Evolutionary conservation across 2,113 vertebrate genomes (phyloP).

Genomic region (Fulica atra): DNA sequence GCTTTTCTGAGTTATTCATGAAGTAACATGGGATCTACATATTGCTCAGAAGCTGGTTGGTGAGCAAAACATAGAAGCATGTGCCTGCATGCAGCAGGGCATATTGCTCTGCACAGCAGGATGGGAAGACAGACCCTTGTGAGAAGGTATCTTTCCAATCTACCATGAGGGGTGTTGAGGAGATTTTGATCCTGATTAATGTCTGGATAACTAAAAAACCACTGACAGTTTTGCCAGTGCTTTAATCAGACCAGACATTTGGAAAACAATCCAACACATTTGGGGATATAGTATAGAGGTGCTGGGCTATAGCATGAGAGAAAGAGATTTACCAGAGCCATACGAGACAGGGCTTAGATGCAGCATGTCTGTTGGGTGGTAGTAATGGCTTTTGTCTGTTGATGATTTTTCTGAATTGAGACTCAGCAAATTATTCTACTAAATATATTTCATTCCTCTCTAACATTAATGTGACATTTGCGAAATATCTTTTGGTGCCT

Average conservation of each 20-base stretch:
- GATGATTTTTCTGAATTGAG: neutral
- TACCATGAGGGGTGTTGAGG: neutral
- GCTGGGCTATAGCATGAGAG: neutral
- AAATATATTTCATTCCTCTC: neutral
- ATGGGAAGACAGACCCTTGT: neutral
- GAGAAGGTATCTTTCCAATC: neutral
- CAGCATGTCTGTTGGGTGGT: rapidly evolving
- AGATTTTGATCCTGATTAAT: neutral
- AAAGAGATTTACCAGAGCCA: neutral
- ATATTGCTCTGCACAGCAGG: neutral
- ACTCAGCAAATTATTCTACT: neutral
- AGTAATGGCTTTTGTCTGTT: neutral
- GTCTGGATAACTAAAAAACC: neutral
- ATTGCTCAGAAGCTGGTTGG: neutral
- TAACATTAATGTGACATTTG: neutral
- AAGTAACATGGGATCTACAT: neutral
- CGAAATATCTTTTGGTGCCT: neutral
- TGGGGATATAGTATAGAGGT: neutral
- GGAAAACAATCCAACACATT: neutral
- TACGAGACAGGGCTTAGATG: neutral
- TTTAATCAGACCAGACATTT: neutral
- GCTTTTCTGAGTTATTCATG: neutral
- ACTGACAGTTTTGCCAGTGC: neutral
- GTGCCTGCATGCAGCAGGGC: neutral
- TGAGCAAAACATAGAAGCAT: neutral